Percentiles rank a stretch among this genome's conserved stretches.
Evolutionary conservation across 2,888 invertebrate genomes (phyloP).

Genomic region (Pyrrhia umbra): DNA sequence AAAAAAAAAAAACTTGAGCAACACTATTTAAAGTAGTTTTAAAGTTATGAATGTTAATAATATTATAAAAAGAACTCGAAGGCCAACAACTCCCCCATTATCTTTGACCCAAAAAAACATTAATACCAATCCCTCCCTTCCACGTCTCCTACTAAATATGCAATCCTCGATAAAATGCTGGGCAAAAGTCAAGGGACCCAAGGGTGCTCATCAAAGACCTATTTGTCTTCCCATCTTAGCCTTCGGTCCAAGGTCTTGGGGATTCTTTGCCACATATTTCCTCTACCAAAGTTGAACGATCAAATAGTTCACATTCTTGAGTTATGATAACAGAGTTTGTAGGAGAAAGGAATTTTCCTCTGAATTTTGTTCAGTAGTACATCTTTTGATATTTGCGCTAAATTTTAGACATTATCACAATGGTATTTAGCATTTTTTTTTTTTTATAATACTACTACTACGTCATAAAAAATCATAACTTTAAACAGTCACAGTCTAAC

Average conservation of each 20-base stretch:
- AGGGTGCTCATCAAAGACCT: slow-evolving; percentile 47
- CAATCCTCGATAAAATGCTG: slow-evolving; percentile 40
- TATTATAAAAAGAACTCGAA: neutral
- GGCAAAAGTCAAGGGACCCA: slow-evolving; percentile 27
- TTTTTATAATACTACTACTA: too few species aligned
- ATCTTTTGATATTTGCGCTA: neutral
- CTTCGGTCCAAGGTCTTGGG: slow-evolving; percentile 39
- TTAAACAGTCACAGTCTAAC: neutral
- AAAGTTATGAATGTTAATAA: too few species aligned
- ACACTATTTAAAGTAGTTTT: too few species aligned
- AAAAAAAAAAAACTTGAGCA: too few species aligned
- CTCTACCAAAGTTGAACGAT: slow-evolving; percentile 15
- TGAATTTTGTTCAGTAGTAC: neutral
- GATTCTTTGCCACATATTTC: slow-evolving; percentile 34
- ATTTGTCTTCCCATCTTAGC: slow-evolving; percentile 49
- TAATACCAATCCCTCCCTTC: slow-evolving; percentile 7
- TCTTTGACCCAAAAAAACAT: neutral
- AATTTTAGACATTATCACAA: neutral
- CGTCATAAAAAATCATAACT: neutral
- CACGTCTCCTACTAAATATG: slow-evolving; percentile 36
- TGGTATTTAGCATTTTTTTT: too few species aligned
- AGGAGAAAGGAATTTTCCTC: slow-evolving; percentile 3
- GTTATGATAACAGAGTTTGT: slow-evolving; percentile 23
- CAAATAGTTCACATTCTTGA: slow-evolving; percentile 31
- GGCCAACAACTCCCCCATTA: neutral